Base-by-base conservation (phyloP, 2,113 vertebrate species). In the Porphyrio hochstetteri region DNA sequence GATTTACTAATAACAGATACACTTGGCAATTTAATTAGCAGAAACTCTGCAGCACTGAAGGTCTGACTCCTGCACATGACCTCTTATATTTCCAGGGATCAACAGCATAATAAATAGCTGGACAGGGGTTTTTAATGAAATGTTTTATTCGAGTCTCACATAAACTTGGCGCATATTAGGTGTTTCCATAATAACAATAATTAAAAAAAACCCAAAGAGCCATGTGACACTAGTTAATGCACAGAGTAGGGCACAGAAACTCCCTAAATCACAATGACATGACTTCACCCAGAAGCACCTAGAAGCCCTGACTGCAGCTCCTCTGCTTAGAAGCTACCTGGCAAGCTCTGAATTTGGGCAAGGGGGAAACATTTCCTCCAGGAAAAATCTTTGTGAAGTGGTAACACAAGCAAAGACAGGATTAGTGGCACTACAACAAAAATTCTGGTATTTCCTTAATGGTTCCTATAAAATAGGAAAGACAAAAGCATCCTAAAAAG, bases 11-110 rank as follows among this genome's bases (percentile, higher is more conserved):
- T 82, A 92, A 92, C 70, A 81, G 80, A 87, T 81, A 93, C 86
- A 38, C 70, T 92, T 89, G 65, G 88, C 86, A 92, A 91, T 94
- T 95, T 95, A 94, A 96, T 96, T 94, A 97, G 82, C 64, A 84
- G 80, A 67, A 93, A 79, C 38, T 93, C 80, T 69, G 48, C 75
- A 78, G 80, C 90, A 77, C 80, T 87, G 83, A 93, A 90, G 80
- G 83, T 93, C 95, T 94, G 88, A 74, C 81, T 96, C 83, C 80
- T 65, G 88, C 53, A 91, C 80, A 76, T 86, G 92, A 88, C 92
- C 91, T 86, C 76, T 74, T 88, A 33, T 76, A 84, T 88, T 96
- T 96, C 65, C 78, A 81, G 76, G 76, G 65, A 94, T 86, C 92
- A 95, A 92, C 80, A 83, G 83, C 61, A 92, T 82, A 82, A 92